Evolutionary conservation across 2,797 vertebrate genomes (phyloP).

Genomic region (Mormyrus hasselquistii): DNA sequence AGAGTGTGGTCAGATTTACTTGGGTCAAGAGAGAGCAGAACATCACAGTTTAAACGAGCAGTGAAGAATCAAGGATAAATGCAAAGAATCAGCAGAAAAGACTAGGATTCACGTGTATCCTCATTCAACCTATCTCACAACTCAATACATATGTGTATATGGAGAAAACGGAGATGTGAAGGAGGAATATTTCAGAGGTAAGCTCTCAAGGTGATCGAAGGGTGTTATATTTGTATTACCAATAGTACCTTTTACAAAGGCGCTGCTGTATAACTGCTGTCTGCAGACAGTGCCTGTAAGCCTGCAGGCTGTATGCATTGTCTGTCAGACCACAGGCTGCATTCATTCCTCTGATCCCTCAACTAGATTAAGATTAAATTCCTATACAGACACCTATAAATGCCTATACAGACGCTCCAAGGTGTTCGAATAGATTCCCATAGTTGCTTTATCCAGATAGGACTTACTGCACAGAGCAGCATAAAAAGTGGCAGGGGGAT

Average conservation of each 20-base stretch:
- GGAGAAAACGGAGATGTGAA: background rate
- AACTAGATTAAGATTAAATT: conserved; percentile 43
- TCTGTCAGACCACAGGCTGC: conserved; percentile 43
- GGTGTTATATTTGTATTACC: background rate
- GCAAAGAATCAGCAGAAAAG: background rate
- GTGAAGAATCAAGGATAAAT: background rate
- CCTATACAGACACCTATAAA: conserved; percentile 7
- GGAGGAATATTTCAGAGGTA: background rate
- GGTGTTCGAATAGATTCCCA: conserved; percentile 54
- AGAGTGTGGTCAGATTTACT: background rate
- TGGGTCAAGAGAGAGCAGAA: background rate
- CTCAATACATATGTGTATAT: background rate
- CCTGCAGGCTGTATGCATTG: conserved; percentile 29
- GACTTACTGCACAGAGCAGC: conserved; percentile 31
- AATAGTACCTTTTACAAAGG: background rate
- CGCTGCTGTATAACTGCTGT: background rate
- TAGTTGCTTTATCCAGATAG: conserved; percentile 32
- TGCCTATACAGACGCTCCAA: background rate
- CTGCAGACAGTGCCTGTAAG: background rate
- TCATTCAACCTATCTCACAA: background rate
- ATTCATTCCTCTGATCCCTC: conserved; percentile 39
- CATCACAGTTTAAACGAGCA: background rate
- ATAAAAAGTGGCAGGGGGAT: conserved; percentile 24
- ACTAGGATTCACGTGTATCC: background rate
- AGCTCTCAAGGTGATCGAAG: background rate